Percentiles rank a stretch among this genome's conserved stretches.
These are phyloP conservation scores for Xenus cinereus DNA, from an alignment of 2,113 vertebrate genomes.

Conservation along the genomic window DNA sequence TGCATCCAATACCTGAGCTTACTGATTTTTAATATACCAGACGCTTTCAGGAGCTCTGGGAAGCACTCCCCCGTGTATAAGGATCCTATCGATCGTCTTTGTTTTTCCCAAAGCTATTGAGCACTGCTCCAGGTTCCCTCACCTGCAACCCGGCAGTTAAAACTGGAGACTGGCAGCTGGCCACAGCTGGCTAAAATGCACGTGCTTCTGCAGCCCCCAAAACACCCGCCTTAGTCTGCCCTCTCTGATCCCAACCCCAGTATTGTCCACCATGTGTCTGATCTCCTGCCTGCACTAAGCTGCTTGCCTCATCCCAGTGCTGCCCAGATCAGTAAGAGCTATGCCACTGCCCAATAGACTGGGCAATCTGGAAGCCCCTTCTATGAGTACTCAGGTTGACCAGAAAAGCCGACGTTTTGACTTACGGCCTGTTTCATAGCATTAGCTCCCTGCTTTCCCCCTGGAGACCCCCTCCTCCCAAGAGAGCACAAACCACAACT, in stretches of 20 bases:
- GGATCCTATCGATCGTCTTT: neutral
- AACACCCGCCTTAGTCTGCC: neutral
- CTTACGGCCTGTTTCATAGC: neutral
- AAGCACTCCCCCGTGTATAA: neutral
- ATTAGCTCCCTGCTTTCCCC: neutral
- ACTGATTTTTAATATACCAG: neutral
- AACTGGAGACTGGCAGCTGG: neutral
- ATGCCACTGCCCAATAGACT: neutral
- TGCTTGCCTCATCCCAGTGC: fast-evolving
- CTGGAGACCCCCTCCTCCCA: neutral
- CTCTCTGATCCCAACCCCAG: neutral
- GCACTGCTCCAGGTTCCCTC: neutral
- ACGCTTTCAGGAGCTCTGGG: neutral
- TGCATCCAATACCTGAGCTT: neutral
- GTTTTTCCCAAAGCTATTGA: neutral
- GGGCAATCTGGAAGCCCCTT: neutral
- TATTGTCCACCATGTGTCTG: neutral
- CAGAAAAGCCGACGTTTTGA: neutral
- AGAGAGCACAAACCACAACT: neutral
- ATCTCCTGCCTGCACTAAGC: fast-evolving
- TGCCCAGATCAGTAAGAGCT: neutral
- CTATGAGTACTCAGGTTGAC: fast-evolving
- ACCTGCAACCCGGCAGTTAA: neutral
- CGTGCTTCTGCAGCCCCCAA: neutral
- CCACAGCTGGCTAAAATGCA: neutral